Evolutionary conservation across 1,140 invertebrate species (phyloP).

Genomic region (Euwallacea similis): DNA sequence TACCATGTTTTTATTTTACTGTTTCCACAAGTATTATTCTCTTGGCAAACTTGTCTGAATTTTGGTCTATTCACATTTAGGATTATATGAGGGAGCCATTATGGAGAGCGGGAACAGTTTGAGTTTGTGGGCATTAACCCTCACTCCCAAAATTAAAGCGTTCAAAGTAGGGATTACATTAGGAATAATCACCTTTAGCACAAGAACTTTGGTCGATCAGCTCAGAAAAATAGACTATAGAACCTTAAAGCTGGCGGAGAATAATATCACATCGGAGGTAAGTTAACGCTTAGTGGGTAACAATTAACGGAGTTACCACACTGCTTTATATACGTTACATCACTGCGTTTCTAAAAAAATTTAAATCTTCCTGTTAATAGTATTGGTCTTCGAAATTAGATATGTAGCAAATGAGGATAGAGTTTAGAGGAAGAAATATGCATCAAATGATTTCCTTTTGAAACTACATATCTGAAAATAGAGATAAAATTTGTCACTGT

Average conservation of each 20-base stretch:
- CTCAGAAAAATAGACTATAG: conserved; percentile 15
- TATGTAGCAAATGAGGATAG: no score
- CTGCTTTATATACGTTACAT: no score
- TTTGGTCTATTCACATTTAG: conserved; percentile 7
- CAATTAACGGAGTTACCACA: no score
- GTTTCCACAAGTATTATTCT: not conserved
- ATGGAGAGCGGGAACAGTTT: conserved; percentile 25
- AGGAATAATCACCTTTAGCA: conserved; percentile 7
- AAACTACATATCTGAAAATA: no score
- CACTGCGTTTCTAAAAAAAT: no score
- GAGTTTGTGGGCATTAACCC: conserved; percentile 9
- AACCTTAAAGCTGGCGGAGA: conserved; percentile 23
- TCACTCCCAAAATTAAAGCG: conserved; percentile 11
- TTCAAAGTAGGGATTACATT: conserved; percentile 17
- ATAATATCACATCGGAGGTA: conserved; percentile 18
- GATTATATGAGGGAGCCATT: conserved; percentile 20
- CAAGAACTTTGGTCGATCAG: conserved; percentile 9
- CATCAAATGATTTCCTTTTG: no score
- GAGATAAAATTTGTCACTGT: no score
- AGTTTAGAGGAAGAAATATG: no score
- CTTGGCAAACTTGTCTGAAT: not conserved
- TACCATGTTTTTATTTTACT: not conserved
- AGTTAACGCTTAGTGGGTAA: not conserved
- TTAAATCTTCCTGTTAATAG: no score
- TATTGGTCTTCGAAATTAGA: no score